Evolutionary conservation across 2,888 invertebrate species (phyloP), one percentile per base, ranked within the genome.

Genomic region (Mechanitis messenoides): DNA sequence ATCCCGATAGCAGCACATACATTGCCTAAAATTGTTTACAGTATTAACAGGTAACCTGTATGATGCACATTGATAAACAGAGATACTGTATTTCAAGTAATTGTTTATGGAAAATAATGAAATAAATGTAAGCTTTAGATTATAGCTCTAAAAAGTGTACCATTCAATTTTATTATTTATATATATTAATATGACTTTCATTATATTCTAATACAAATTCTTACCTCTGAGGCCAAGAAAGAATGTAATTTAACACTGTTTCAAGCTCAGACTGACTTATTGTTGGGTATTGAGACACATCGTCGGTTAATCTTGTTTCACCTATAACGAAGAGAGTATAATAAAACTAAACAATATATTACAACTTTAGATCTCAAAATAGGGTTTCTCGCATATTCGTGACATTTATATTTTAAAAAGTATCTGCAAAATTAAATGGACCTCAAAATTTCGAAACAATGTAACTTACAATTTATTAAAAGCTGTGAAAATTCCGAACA

Each of bases 1-100:
- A 88, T 97, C 97, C 73, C 97, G 93, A 85, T 96, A 97, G 85
- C 97, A 95, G 86, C 98, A 98, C 94, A 97, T 96, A 81, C 98
- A 98, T 91, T 98, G 97, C 81, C 97, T 96, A 84, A 64, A 92
- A 91, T n/a, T 31, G 28, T 31, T 5, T 6, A 35, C 4, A 35
- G 6, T 3, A 50, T 31, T 50, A 31, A 2, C 3, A 31, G 50
- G 0, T 20, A 20, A 20, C 20, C 20, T 20, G 1, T 20, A 28
- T 31, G n/a, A n/a, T 9, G 31, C 6, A 50, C 7, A 31, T 3
- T 5, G 5, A 31, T 31, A 11, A n/a, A n/a, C 1, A 3, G n/a
- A 2, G 31, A 31, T 50, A 31, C 11, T 11, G 31, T 50, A 31
- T 50, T 50, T 9, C 2, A 31, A 50, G 20, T 31, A 31, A 50